These are phyloP conservation scores for Ctenoplectra terminalis DNA, from an alignment of 1,140 invertebrate genomes.

Conservation along the genomic window DNA sequence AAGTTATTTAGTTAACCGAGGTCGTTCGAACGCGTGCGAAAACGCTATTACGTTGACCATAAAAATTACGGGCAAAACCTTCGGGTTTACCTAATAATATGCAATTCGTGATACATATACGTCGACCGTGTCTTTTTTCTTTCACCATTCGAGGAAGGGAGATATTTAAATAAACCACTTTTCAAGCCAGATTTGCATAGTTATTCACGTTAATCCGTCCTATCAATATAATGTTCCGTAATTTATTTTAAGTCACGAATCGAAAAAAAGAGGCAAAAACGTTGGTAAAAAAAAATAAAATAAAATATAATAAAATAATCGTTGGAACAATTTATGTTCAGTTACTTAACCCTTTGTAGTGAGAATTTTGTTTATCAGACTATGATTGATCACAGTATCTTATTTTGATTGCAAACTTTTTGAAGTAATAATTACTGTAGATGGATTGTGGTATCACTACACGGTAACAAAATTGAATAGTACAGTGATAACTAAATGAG, in stretches of 20 bases:
- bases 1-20: not conserved
- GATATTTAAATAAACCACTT: not conserved
- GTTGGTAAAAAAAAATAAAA: not conserved
- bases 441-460: too few relatives aligned
- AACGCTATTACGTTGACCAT: not conserved
- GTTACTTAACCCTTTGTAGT: too few relatives aligned
- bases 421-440: too few relatives aligned
- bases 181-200: too few relatives aligned
- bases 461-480: too few relatives aligned
- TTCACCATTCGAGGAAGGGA: not conserved
- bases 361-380: too few relatives aligned
- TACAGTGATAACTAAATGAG: too few relatives aligned
- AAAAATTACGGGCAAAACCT: not conserved
- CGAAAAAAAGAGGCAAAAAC: too few relatives aligned
- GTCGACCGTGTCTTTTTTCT: not conserved
- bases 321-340: not conserved
- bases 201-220: not conserved
- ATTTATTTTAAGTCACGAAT: too few relatives aligned
- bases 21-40: slow-evolving; percentile 10
- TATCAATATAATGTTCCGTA: not conserved
- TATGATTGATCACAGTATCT: too few relatives aligned
- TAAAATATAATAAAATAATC: too few relatives aligned
- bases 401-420: too few relatives aligned
- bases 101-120: not conserved
- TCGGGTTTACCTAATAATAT: slow-evolving; percentile 2